Evolutionary conservation across 2,113 vertebrate species (phyloP).

Genomic region (Sebastes schlegelii): DNA sequence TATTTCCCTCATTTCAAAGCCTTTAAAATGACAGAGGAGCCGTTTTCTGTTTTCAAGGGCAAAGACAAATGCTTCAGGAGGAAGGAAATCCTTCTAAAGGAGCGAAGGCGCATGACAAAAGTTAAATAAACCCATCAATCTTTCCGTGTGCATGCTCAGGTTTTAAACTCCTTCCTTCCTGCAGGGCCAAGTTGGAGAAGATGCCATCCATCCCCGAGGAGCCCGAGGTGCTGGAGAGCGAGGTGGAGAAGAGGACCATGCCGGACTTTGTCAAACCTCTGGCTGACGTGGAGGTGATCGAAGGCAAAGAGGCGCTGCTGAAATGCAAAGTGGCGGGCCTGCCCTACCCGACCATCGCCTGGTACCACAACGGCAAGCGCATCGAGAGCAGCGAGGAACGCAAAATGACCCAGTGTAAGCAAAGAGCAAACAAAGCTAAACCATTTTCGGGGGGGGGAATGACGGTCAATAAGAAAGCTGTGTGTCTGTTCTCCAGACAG

Average conservation of each 20-base stretch:
- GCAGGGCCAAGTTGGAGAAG: conserved; percentile 94
- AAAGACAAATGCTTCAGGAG: background rate
- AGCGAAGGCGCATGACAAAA: background rate
- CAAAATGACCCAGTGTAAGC: conserved; percentile 94
- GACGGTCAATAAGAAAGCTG: conserved; percentile 11
- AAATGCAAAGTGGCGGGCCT: conserved; percentile 92
- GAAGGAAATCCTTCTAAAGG: background rate
- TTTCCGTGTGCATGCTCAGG: background rate
- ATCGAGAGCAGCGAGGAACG: conserved; percentile 92
- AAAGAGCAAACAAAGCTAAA: background rate
- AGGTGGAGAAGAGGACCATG: conserved; percentile 91
- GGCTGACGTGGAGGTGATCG: conserved; percentile 91
- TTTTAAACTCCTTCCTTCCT: background rate
- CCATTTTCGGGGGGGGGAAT: background rate
- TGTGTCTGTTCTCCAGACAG: conserved; percentile 86
- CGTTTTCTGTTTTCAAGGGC: background rate
- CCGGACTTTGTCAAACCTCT: conserved; percentile 93
- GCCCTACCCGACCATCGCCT: conserved; percentile 94
- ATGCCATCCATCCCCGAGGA: conserved; percentile 98
- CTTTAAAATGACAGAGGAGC: too few relatives aligned
- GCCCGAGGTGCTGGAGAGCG: conserved; percentile 89
- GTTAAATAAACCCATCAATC: background rate
- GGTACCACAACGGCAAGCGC: conserved; percentile 93
- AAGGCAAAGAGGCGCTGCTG: conserved; percentile 90
- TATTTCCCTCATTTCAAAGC: too few relatives aligned